phyloP scores from a whole-genome alignment of 2,797 vertebrate genomes.

The Leucoraja ocellata region DNA sequence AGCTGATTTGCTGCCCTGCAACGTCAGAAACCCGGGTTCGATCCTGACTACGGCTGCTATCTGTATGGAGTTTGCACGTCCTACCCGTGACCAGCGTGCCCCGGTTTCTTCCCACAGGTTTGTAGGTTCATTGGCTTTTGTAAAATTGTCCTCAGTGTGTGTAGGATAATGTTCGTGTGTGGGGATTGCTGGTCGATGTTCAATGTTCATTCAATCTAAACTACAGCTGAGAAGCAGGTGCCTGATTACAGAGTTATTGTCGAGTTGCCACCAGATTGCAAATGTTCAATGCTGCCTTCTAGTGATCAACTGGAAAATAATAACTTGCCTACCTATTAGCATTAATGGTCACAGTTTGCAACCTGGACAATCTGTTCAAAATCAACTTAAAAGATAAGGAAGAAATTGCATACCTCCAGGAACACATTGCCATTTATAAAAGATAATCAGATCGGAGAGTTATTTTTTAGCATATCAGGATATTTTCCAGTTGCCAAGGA shows the following conservation, averaged over 20 bases:
- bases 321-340: neutral
- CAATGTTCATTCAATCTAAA: neutral
- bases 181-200: neutral
- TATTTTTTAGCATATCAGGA: neutral
- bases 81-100: too few relatives aligned
- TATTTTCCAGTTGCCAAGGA: neutral
- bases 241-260: neutral
- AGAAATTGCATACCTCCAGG: neutral
- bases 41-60: too few relatives aligned
- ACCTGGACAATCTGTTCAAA: neutral
- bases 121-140: too few relatives aligned
- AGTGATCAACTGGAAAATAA: neutral
- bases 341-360: neutral
- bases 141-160: too few relatives aligned
- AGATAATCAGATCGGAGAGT: neutral
- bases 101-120: too few relatives aligned
- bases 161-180: too few relatives aligned
- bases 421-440: neutral
- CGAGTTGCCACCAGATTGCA: neutral
- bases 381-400: neutral
- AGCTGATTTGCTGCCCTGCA: too few relatives aligned
- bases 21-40: too few relatives aligned
- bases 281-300: neutral
- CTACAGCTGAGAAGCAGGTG: neutral
- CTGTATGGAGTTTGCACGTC: too few relatives aligned